Evolutionary conservation across 2,797 vertebrate species (phyloP).

Genomic region (Agapornis canus): DNA sequence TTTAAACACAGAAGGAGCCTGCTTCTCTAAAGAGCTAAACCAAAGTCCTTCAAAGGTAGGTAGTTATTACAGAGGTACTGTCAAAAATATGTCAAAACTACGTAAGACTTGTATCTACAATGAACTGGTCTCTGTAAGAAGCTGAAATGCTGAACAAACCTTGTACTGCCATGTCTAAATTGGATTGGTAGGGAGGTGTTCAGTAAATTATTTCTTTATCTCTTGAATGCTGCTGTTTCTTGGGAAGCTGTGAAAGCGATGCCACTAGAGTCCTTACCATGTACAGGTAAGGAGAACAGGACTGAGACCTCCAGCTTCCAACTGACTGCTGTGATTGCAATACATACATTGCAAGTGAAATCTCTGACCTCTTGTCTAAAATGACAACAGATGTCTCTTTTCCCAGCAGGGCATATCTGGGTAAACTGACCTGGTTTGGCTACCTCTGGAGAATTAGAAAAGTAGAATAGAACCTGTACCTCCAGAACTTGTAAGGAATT

Average conservation of each 20-base stretch:
- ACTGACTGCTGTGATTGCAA: background rate
- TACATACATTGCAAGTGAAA: background rate
- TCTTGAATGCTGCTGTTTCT: background rate
- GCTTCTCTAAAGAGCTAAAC: background rate
- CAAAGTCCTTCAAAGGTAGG: background rate
- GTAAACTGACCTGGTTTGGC: background rate
- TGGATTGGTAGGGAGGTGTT: background rate
- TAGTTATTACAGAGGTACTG: background rate
- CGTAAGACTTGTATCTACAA: background rate
- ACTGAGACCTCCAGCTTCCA: background rate
- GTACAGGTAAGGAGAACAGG: background rate
- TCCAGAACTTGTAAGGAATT: background rate
- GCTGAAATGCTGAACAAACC: fast-evolving
- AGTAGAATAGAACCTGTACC: background rate
- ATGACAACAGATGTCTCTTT: background rate
- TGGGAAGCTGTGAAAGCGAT: background rate
- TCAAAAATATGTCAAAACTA: background rate
- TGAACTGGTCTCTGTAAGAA: background rate
- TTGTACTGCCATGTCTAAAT: background rate
- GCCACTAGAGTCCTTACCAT: fast-evolving
- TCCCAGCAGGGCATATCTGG: background rate
- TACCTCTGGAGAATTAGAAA: background rate
- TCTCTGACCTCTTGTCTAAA: background rate
- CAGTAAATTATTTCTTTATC: background rate
- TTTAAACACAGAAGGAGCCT: background rate